Evolutionary conservation across 2,888 invertebrate species (phyloP).

Genomic region (Brenthis hecate): DNA sequence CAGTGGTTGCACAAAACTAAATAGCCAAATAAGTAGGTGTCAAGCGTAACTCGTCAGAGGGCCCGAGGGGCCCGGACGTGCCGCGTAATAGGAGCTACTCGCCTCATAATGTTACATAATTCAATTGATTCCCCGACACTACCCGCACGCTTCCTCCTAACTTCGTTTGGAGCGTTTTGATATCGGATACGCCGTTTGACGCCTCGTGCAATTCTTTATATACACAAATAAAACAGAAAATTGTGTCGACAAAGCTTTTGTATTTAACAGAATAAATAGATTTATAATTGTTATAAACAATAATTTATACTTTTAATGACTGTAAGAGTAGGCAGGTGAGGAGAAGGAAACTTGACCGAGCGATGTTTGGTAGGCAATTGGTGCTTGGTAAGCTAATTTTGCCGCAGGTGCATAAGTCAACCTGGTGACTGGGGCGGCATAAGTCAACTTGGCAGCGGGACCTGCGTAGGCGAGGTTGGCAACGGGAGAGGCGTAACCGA

Average conservation of each 20-base stretch:
- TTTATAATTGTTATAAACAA: conserved; percentile 11
- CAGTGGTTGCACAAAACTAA: conserved; percentile 52
- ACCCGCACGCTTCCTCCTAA: conserved; percentile 78
- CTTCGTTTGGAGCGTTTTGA: conserved; percentile 80
- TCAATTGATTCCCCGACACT: conserved; percentile 81
- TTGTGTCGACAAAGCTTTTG: conserved; percentile 39
- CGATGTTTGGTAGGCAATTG: conserved; percentile 46
- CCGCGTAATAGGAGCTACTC: conserved; percentile 73
- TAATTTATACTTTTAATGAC: conserved; percentile 58
- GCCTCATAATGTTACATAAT: conserved; percentile 79
- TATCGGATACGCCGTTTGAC: conserved; percentile 78
- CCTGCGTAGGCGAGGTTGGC: conserved; percentile 50
- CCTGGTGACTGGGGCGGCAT: conserved; percentile 49
- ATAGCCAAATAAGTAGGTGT: conserved; percentile 76
- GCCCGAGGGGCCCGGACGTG: conserved; percentile 68
- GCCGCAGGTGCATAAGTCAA: conserved; percentile 49
- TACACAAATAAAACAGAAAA: conserved; percentile 54
- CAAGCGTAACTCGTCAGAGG: conserved; percentile 73
- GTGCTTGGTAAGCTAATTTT: conserved; percentile 48
- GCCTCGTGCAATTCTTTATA: conserved; percentile 66
- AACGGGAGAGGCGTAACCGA: conserved; percentile 44
- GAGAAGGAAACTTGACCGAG: conserved; percentile 54
- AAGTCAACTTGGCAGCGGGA: conserved; percentile 51
- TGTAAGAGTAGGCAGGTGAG: conserved; percentile 60
- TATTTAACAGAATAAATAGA: conserved; percentile 43